Conservation (phyloP, 2,113 vertebrate genomes). For the Trichomycterus rosablanca region DNA sequence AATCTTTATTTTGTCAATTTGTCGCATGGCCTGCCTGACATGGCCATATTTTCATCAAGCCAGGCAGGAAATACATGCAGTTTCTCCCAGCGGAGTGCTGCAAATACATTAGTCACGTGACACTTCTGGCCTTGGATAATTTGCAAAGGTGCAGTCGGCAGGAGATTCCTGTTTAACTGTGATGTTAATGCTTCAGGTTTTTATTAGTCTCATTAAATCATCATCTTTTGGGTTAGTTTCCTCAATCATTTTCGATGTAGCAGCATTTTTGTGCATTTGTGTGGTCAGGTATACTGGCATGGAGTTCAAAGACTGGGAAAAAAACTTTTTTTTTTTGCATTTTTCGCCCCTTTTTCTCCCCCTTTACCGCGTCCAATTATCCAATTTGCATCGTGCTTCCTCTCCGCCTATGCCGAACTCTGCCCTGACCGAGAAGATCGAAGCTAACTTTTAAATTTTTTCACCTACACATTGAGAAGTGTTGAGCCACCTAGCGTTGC, state of each 20-base stretch:
- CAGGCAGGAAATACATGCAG: conserved; percentile 42
- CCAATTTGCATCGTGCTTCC: no score
- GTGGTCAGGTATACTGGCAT: conserved; percentile 22
- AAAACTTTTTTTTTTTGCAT: no score
- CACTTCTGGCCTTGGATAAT: conserved; percentile 2
- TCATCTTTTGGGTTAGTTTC: conserved; percentile 2
- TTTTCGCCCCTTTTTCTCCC: no score
- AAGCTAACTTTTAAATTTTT: no score
- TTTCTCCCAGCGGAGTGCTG: conserved; percentile 31
- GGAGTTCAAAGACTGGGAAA: conserved; percentile 32
- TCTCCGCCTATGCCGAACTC: no score
- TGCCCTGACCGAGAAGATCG: no score
- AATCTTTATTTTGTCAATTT: conserved; percentile 44
- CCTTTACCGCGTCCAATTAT: no score
- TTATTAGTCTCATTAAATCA: conserved; percentile 3
- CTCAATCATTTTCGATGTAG: neutral
- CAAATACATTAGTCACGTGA: conserved; percentile 31
- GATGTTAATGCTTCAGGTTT: neutral
- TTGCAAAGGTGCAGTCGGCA: conserved; percentile 11
- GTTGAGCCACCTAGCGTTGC: no score
- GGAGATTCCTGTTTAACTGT: neutral
- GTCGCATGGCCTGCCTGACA: conserved; percentile 25
- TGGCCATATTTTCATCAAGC: conserved; percentile 15
- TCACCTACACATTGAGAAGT: no score
- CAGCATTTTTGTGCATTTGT: conserved; percentile 17